phyloP scores from a whole-genome alignment of 2,113 vertebrate genomes.

The Ammospiza nelsoni region DNA sequence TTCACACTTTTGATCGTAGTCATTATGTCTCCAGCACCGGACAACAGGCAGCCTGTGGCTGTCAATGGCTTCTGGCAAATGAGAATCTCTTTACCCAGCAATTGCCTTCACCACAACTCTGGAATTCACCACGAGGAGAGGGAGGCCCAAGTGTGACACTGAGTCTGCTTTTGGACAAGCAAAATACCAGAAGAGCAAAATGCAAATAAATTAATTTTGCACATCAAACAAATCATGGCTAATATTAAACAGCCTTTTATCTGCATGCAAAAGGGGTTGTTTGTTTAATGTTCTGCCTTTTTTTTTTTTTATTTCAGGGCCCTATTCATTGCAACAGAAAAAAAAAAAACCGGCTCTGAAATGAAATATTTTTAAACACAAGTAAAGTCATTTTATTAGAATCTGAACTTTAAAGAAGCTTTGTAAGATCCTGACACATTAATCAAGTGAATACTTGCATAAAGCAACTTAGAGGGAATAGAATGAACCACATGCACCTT shows the following conservation, averaged over 20 bases:
- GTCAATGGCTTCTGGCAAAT: neutral
- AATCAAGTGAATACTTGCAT: neutral
- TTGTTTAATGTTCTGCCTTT: neutral
- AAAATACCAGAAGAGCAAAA: neutral
- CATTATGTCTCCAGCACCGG: neutral
- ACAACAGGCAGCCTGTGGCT: neutral
- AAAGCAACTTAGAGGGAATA: neutral
- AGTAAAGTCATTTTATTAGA: neutral
- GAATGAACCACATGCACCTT: neutral
- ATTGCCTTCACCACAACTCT: neutral
- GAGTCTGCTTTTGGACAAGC: neutral
- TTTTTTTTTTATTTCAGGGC: neutral
- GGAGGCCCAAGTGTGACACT: neutral
- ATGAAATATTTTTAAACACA: neutral
- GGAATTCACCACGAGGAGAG: neutral
- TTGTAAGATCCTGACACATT: neutral
- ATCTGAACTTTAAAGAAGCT: neutral
- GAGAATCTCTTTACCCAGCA: neutral
- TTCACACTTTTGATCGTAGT: neutral
- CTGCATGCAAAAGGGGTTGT: neutral
- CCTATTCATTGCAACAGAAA: neutral
- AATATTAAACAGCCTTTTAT: constrained; percentile 34
- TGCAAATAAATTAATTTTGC: constrained; percentile 50
- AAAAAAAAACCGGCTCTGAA: fast-evolving
- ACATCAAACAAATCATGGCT: constrained; percentile 40